These are phyloP conservation scores for Atlantisia rogersi DNA, from an alignment of 2,113 vertebrate genomes.

Conservation along the genomic window DNA sequence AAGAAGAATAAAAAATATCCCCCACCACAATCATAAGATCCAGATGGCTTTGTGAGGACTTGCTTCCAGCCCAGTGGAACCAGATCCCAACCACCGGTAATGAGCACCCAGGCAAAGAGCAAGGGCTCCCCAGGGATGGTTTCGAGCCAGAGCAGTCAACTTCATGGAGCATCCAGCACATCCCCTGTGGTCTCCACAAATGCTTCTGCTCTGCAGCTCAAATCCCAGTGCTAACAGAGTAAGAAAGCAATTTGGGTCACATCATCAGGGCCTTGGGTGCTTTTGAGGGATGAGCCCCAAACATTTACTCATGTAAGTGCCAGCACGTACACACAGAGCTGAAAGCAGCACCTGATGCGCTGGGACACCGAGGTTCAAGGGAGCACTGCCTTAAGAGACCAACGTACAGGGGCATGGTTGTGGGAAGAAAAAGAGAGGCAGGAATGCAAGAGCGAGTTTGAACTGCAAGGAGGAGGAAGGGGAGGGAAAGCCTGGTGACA, in stretches of 20 bases:
- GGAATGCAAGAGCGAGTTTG: not conserved
- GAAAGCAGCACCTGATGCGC: not conserved
- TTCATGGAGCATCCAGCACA: not conserved
- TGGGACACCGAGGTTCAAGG: not conserved
- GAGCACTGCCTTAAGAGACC: not conserved
- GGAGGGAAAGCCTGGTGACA: not conserved
- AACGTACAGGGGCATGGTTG: accelerated
- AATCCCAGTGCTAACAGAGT: not conserved
- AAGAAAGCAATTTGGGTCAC: not conserved
- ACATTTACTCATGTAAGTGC: no score
- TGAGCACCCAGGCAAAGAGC: accelerated
- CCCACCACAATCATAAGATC: not conserved
- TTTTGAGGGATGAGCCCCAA: not conserved
- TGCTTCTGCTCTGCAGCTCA: not conserved
- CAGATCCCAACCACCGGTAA: accelerated
- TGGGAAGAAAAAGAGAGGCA: not conserved
- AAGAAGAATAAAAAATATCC: not conserved
- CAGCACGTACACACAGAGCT: no score
- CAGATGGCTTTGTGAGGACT: not conserved
- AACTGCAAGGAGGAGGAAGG: not conserved
- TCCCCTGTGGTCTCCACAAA: not conserved
- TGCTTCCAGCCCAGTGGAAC: not conserved
- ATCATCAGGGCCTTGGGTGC: not conserved
- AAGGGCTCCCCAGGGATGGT: not conserved
- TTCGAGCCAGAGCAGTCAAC: not conserved